phyloP scores from a whole-genome alignment of 2,797 vertebrate genomes.

The Zalophus californianus region DNA sequence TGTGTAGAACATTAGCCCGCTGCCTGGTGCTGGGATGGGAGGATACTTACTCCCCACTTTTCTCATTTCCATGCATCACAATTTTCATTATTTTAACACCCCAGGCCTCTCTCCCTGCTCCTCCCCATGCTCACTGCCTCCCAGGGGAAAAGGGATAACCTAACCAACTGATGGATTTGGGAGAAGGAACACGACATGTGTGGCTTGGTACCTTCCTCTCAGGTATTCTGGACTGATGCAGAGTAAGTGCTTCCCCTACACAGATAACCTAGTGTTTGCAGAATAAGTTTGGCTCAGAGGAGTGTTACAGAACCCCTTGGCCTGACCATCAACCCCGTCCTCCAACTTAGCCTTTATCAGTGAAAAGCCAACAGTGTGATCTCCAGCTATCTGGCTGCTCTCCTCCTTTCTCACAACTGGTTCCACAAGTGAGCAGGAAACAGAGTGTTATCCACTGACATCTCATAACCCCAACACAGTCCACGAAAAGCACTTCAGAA shows the following conservation, averaged over 20 bases:
- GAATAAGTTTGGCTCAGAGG: neutral
- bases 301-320: neutral
- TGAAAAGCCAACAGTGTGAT: neutral
- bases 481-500: slow-evolving; percentile 3
- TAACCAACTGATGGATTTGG: neutral
- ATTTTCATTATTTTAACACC: neutral
- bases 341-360: neutral
- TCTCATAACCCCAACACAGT: neutral
- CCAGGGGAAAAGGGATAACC: neutral
- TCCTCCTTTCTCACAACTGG: neutral
- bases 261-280: neutral
- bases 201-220: neutral
- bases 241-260: neutral
- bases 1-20: neutral
- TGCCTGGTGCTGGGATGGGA: neutral
- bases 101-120: neutral
- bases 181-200: neutral
- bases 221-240: neutral
- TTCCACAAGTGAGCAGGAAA: neutral
- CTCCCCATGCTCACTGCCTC: neutral
- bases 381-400: neutral
- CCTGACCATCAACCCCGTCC: neutral
- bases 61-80: neutral
- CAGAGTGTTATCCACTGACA: neutral
- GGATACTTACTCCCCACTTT: neutral